Conservation (phyloP, 2,797 vertebrate genomes). For the Chaenodraco wilsoni region DNA sequence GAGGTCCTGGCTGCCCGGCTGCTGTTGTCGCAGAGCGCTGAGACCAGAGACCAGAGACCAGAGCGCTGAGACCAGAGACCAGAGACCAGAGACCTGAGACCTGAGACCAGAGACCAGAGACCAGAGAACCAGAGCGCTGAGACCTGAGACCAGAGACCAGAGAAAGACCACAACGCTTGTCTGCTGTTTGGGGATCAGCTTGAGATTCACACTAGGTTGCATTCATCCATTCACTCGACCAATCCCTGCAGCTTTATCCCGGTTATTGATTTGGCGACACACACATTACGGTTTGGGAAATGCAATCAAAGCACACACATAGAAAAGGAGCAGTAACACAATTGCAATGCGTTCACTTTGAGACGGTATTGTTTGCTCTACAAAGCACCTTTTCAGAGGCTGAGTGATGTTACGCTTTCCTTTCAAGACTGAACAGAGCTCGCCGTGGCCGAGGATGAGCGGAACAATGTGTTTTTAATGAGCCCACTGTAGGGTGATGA, state of each 20-base stretch:
- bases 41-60: conserved; percentile 19
- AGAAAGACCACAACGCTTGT: too few relatives aligned
- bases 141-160: conserved; percentile 1
- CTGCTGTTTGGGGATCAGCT: conserved; percentile 40
- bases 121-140: too few relatives aligned
- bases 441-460: conserved; percentile 41
- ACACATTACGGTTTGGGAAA: conserved; percentile 33
- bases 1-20: conserved; percentile 55
- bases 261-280: conserved; percentile 45
- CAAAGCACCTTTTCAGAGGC: conserved; percentile 54
- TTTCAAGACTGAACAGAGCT: conserved; percentile 51
- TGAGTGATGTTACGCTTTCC: conserved; percentile 63
- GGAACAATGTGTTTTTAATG: conserved; percentile 68
- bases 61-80: conserved; percentile 31
- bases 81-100: too few relatives aligned
- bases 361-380: conserved; percentile 59
- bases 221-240: conserved; percentile 38
- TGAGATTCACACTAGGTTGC: conserved; percentile 38
- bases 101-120: conserved; percentile 16
- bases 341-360: conserved; percentile 58
- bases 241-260: conserved; percentile 36
- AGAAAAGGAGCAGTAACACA: conserved; percentile 50
- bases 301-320: conserved; percentile 33
- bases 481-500: conserved; percentile 60
- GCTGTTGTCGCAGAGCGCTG: conserved; percentile 51